Conservation (phyloP, 2,888 invertebrate species). For the Mycalesis mineus region DNA sequence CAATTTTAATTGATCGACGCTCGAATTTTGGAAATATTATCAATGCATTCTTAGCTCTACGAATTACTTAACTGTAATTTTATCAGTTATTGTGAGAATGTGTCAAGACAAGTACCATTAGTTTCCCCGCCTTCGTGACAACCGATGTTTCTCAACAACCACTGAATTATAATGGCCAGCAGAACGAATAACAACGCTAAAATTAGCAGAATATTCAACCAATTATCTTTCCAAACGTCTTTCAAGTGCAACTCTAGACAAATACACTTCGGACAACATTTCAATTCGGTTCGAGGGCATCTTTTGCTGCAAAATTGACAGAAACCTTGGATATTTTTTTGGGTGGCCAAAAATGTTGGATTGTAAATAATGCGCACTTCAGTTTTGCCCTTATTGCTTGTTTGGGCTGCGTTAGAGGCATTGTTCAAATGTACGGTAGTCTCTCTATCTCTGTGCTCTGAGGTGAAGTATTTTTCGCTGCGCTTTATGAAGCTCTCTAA, state of each 20-base stretch:
- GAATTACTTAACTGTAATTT: neutral
- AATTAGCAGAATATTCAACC: slow-evolving; percentile 63
- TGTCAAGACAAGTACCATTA: slow-evolving; percentile 50
- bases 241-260: slow-evolving; percentile 59
- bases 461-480: slow-evolving; percentile 69
- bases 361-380: slow-evolving; percentile 71
- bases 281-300: slow-evolving; percentile 57
- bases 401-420: slow-evolving; percentile 21
- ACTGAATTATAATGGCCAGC: slow-evolving; percentile 56
- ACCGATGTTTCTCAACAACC: slow-evolving; percentile 49
- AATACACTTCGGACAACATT: slow-evolving; percentile 59
- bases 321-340: slow-evolving; percentile 44
- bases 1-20: no score
- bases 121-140: slow-evolving; percentile 35
- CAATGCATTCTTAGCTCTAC: neutral
- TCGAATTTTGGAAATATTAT: neutral
- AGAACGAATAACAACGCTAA: slow-evolving; percentile 56
- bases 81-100: slow-evolving; percentile 29
- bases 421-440: slow-evolving; percentile 54
- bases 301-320: slow-evolving; percentile 56
- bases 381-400: slow-evolving; percentile 46
- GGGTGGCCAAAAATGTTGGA: slow-evolving; percentile 60
- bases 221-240: slow-evolving; percentile 60
- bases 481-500: slow-evolving; percentile 67
- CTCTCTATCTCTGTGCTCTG: slow-evolving; percentile 50